A percentile compares a stretch with the other conserved stretches of the same genome.
These are phyloP conservation scores for Siniperca chuatsi DNA, from an alignment of 2,113 vertebrate genomes.

Conservation along the genomic window DNA sequence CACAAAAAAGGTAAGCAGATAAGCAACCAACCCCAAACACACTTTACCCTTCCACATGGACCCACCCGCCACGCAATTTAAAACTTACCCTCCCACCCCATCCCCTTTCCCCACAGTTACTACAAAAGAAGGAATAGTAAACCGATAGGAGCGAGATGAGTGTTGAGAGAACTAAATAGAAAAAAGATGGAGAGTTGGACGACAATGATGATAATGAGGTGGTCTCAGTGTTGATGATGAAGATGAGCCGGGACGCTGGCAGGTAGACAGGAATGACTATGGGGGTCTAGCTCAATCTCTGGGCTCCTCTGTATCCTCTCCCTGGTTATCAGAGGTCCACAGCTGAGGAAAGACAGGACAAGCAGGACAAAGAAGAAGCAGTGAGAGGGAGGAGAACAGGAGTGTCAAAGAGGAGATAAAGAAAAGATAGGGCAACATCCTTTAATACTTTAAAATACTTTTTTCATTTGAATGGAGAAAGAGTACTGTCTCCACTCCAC, in stretches of 20 bases:
- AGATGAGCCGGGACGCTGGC: slow-evolving; percentile 65
- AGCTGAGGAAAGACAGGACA: slow-evolving; percentile 70
- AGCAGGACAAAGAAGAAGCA: background rate
- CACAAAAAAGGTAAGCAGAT: slow-evolving; percentile 43
- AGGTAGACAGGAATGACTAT: slow-evolving; percentile 64
- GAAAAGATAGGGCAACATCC: background rate
- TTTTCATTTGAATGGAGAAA: background rate
- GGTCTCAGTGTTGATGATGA: slow-evolving; percentile 69
- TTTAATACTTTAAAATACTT: background rate
- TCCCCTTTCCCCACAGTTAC: slow-evolving; percentile 55
- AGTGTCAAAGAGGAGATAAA: background rate
- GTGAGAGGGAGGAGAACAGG: background rate
- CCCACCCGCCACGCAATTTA: slow-evolving; percentile 42
- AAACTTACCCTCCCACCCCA: slow-evolving; percentile 33
- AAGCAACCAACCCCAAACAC: slow-evolving; percentile 53
- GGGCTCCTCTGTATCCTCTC: slow-evolving; percentile 75
- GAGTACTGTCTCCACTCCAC: background rate
- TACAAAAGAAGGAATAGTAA: slow-evolving; percentile 65
- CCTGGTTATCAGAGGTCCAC: slow-evolving; percentile 84
- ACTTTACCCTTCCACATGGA: slow-evolving; percentile 36
- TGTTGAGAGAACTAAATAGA: slow-evolving; percentile 69
- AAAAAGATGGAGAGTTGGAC: slow-evolving; percentile 67
- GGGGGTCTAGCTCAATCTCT: slow-evolving; percentile 70
- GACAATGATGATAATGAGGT: slow-evolving; percentile 69
- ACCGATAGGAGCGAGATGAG: slow-evolving; percentile 63